Evolutionary conservation across 2,888 invertebrate species (phyloP), one percentile per base, ranked within the genome.

Genomic region (Cynaeus angustus): DNA sequence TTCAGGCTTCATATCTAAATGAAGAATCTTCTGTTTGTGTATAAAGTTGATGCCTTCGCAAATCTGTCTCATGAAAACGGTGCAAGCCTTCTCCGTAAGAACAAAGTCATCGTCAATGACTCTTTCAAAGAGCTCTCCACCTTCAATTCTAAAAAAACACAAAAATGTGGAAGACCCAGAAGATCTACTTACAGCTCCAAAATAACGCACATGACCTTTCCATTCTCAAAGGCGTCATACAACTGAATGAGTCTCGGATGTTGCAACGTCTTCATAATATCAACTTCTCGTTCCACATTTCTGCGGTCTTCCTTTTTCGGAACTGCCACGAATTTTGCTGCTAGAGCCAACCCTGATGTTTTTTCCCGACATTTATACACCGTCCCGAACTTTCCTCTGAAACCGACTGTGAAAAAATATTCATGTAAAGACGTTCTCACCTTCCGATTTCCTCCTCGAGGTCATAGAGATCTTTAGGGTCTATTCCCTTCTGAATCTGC

Each of bases 1-100:
- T 86, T 99, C 99, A 7, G 99, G 99, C 94, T 99, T 99, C 90
- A 99, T 91, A 83, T 99, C 99, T 64, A 99, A 89, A 87, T 99
- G 99, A 64, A 99, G 87, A 77, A 99, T 97, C 80, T 95, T 94
- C 85, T 97, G 95, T 68, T 93, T 91, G 83, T 99, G 99, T 81
- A 99, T 98, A 83, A 98, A 99, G 81, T 95, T 94, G 74, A 99
- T 94, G 21, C 98, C 99, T 84, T 99, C 98, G 85, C 98, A 98
- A 74, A 99, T 97, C 86, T 99, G 99, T 38, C 98, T 88, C 90
- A 99, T 95, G 85, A 99, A 99, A 70, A 98, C 94, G 0, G 97
- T 94, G 85, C 98, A 99, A 5, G 97, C 95, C 73, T 95, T 92
- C 85, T 99, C 99, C 0, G 99, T 99, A 74, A 99, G 88, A 66